phyloP scores from a whole-genome alignment of 2,797 vertebrate species.

The Margarornis squamiger region DNA sequence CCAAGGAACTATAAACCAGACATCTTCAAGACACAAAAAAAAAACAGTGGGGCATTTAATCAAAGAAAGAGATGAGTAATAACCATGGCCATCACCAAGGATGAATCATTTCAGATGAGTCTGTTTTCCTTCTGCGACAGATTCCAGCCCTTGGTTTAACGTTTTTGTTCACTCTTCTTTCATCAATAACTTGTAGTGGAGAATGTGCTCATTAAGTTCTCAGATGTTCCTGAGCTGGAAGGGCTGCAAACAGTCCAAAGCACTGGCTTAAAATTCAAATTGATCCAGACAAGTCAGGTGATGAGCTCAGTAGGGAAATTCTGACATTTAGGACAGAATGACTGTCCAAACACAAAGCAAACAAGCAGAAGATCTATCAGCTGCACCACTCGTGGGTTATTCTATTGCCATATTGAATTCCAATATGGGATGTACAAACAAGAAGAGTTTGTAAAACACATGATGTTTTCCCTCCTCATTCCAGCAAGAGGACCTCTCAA shows the following conservation, averaged over 20 bases:
- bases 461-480: neutral
- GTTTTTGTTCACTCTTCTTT: neutral
- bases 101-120: slow-evolving; percentile 7
- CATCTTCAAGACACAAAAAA: neutral
- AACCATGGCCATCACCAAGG: neutral
- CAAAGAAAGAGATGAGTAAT: slow-evolving; percentile 20
- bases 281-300: neutral
- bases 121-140: slow-evolving; percentile 23
- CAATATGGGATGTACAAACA: neutral
- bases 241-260: neutral
- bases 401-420: neutral
- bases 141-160: neutral
- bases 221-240: neutral
- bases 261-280: neutral
- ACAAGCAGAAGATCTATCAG: neutral
- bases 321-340: neutral
- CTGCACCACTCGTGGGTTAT: neutral
- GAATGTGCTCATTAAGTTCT: neutral
- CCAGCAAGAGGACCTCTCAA: neutral
- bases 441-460: neutral
- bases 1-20: neutral
- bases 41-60: neutral
- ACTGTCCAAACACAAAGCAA: neutral
- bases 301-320: neutral
- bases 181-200: neutral